Evolutionary conservation across 2,797 vertebrate genomes (phyloP), one percentile per base, ranked within the genome.

Genomic region (Podarcis lilfordi): DNA sequence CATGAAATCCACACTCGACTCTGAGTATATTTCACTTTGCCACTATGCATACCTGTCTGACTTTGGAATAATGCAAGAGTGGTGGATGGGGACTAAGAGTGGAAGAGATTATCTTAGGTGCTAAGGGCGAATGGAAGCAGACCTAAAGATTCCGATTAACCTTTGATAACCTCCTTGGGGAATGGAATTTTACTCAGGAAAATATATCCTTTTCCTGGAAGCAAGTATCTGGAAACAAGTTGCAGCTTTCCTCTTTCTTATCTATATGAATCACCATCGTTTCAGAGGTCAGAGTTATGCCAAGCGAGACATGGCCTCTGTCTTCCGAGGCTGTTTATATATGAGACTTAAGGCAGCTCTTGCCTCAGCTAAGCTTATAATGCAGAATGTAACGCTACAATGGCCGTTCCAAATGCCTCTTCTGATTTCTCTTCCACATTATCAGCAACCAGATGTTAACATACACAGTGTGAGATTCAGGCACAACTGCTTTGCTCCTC

Each of bases 91-190:
- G 75, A 13, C 69, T 29, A 71, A 29, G 68, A 29, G 9, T 69
- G 89, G 91, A 90, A 93, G 43, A n/a, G 27, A 27, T 86, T 84
- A 80, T n/a, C 59, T 87, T 90, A 76, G 59, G 87, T 76, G 87
- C 89, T 88, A 94, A 93, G 91, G 29, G 25, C 89, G 23, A 76
- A 66, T 84, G 85, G 93, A 93, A 82, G 89, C 84, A 89, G 55
- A 25, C 87, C 80, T 87, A 75, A 86, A 91, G 93, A 94, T 27
- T 89, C 91, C 55, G 75, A 93, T 92, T 89, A 92, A 72, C 76
- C 50, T 55, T 94, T 93, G 91, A 89, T 90, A 88, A 93, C 88
- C 82, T 25, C 89, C 91, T 90, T 88, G 82, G 10, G 10, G 59
- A 21, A 29, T 68, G 75, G n/a, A 45, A 32, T 19, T 21, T n/a